Evolutionary conservation across 1,140 invertebrate genomes (phyloP).

Genomic region (Hydropsyche tenuis): DNA sequence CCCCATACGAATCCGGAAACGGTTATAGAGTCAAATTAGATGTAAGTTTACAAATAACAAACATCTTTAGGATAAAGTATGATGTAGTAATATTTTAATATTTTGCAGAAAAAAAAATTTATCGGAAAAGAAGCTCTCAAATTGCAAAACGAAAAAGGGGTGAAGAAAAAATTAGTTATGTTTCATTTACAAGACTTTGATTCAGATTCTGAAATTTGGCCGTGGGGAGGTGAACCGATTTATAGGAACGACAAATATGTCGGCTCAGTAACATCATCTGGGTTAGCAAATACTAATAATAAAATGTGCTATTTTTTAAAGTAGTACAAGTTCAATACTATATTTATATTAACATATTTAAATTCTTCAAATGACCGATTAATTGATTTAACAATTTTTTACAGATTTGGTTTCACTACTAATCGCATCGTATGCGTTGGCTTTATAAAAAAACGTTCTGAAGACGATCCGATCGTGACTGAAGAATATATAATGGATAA

Average conservation of each 20-base stretch:
- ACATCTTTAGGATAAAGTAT: background rate
- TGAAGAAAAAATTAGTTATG: constrained; percentile 73
- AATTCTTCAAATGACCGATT: no score
- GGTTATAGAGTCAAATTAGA: constrained; percentile 76
- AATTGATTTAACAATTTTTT: no score
- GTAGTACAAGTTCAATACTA: no score
- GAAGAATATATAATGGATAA: constrained; percentile 69
- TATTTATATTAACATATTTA: no score
- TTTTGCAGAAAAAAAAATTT: constrained; percentile 69
- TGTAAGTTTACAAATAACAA: constrained; percentile 49
- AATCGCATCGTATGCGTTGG: constrained; percentile 71
- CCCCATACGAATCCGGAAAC: constrained; percentile 79
- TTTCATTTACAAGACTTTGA: constrained; percentile 78
- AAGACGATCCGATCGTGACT: constrained; percentile 59
- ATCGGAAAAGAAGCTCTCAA: constrained; percentile 77
- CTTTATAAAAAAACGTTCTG: constrained; percentile 64
- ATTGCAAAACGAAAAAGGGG: constrained; percentile 72
- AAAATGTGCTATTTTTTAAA: no score
- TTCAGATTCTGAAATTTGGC: constrained; percentile 76
- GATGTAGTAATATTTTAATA: constrained; percentile 37
- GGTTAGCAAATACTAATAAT: no score
- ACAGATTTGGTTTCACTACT: constrained; percentile 70
- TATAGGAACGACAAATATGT: constrained; percentile 73
- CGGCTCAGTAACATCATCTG: constrained; percentile 80
- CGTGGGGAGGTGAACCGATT: constrained; percentile 83